Evolutionary conservation across 2,888 invertebrate genomes (phyloP).

Genomic region (Branchellion lobata): DNA sequence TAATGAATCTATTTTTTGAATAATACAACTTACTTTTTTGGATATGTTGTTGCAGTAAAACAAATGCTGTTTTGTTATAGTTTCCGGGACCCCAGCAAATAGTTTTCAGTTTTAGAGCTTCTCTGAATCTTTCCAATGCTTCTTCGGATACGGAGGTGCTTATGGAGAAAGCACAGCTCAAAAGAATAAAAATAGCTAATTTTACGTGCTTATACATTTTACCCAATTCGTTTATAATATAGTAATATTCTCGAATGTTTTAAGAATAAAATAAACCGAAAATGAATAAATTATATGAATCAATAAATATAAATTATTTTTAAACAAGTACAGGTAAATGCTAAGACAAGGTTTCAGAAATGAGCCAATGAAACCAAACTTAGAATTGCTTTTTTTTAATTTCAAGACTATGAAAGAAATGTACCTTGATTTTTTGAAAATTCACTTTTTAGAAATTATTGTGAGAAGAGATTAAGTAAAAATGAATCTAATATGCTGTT

Average conservation of each 20-base stretch:
- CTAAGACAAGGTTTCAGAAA: neutral
- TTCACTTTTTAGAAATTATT: too few species aligned
- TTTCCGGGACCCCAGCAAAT: neutral
- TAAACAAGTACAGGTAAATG: too few species aligned
- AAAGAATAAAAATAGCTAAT: too few species aligned
- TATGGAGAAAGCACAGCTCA: too few species aligned
- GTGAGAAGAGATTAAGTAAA: too few species aligned
- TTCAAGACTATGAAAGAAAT: conserved; percentile 10
- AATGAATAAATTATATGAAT: neutral
- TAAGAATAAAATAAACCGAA: neutral
- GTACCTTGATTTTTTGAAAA: too few species aligned
- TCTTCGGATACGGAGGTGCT: neutral
- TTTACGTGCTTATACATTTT: too few species aligned
- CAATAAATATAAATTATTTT: neutral
- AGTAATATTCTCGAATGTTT: neutral
- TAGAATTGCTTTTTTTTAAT: neutral
- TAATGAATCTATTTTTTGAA: too few species aligned
- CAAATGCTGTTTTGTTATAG: neutral
- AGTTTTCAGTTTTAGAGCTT: neutral
- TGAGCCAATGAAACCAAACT: neutral
- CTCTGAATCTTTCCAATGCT: neutral
- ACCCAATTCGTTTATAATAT: too few species aligned
- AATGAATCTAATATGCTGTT: too few species aligned
- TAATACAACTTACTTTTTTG: neutral
- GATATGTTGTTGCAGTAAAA: neutral